Evolutionary conservation across 2,888 invertebrate genomes (phyloP).

Genomic region (Phrixothrix hirtus): DNA sequence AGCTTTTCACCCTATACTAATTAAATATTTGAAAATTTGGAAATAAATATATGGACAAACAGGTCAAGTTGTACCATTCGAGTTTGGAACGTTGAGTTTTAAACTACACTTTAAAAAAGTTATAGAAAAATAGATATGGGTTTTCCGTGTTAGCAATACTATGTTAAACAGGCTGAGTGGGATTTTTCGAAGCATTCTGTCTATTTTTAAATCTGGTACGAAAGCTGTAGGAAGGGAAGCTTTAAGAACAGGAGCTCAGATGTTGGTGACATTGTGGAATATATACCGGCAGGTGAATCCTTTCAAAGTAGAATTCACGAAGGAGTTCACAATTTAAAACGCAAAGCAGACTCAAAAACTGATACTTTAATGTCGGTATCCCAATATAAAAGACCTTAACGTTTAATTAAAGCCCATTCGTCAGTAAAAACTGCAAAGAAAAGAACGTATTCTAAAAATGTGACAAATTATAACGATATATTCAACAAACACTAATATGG

Average conservation of each 20-base stretch:
- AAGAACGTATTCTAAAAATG: not conserved
- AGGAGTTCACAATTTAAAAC: conserved; percentile 6
- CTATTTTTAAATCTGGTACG: no score
- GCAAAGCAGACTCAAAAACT: conserved; percentile 9
- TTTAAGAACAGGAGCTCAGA: conserved; percentile 7
- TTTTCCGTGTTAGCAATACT: conserved; percentile 13
- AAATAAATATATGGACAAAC: no score
- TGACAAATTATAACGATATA: not conserved
- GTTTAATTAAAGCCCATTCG: not conserved
- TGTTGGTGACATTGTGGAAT: conserved; percentile 8
- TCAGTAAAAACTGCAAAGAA: not conserved
- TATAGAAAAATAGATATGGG: not conserved
- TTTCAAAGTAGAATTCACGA: conserved; percentile 4
- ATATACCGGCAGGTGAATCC: conserved; percentile 2
- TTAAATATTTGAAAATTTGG: no score
- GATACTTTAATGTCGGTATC: conserved; percentile 9
- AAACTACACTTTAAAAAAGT: conserved; percentile 8
- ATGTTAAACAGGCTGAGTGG: conserved; percentile 6
- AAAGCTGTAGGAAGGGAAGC: no score
- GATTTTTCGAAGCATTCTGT: conserved; percentile 1
- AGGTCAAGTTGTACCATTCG: conserved; percentile 5
- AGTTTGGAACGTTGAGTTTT: conserved; percentile 9
- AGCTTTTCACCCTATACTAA: no score
- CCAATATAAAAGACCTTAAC: conserved; percentile 9
- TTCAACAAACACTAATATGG: no score